These are phyloP conservation scores for Cromileptes altivelis DNA, from an alignment of 2,113 vertebrate genomes.

Conservation along the genomic window DNA sequence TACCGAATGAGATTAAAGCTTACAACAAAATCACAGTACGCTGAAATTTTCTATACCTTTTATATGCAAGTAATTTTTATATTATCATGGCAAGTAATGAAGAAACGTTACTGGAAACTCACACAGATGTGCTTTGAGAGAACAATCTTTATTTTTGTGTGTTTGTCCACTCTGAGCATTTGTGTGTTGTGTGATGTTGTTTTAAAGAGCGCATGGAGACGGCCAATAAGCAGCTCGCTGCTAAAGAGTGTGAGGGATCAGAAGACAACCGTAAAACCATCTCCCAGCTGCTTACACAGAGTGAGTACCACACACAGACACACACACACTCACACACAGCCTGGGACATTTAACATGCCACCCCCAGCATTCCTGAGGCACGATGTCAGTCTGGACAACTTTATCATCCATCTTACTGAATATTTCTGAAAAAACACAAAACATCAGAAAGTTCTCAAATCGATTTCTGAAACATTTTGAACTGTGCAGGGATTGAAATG, in stretches of 20 bases:
- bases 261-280: conserved; percentile 98
- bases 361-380: not conserved
- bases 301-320: conserved; percentile 84
- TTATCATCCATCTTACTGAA: not conserved
- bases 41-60: not conserved
- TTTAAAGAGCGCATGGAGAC: conserved; percentile 96
- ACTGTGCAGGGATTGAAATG: not conserved
- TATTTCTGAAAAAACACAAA: conserved; percentile 1
- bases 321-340: not conserved
- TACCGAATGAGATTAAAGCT: not conserved
- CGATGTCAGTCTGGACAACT: not conserved
- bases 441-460: not conserved
- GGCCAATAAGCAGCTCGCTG: conserved; percentile 96
- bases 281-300: conserved; percentile 95
- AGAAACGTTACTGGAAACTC: not conserved
- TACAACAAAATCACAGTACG: not conserved
- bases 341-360: not conserved
- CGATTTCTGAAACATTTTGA: not conserved
- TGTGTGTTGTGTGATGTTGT: conserved; percentile 18
- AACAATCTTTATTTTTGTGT: not conserved
- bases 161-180: conserved; percentile 1
- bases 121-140: not conserved
- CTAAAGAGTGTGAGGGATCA: conserved; percentile 95
- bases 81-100: not conserved
- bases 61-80: not conserved